These are phyloP conservation scores for Eremobia ochroleuca DNA, from an alignment of 2,888 invertebrate genomes.

Conservation along the genomic window DNA sequence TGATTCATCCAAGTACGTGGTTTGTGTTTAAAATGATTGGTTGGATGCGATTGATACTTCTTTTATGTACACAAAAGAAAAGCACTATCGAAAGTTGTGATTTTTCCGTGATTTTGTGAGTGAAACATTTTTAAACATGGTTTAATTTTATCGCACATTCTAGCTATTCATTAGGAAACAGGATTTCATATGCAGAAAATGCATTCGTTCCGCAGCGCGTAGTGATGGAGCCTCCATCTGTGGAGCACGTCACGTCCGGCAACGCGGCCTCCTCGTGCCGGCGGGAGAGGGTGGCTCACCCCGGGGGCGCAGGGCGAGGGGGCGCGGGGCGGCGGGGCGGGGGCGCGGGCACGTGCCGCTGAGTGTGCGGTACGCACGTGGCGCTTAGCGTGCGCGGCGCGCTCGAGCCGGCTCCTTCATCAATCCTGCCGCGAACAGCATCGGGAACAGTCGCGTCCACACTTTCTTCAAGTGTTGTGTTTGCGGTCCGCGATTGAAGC, in stretches of 20 bases:
- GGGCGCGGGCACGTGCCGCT: conserved; percentile 70
- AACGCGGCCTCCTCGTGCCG: neutral
- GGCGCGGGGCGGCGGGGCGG: conserved; percentile 52
- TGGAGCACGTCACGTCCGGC: conserved; percentile 3
- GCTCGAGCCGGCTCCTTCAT: conserved; percentile 77
- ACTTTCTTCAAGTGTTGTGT: conserved; percentile 62
- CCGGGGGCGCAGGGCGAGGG: conserved; percentile 37
- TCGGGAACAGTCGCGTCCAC: conserved; percentile 83
- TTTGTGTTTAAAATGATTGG: neutral
- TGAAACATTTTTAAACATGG: neutral
- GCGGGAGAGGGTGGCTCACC: conserved; percentile 39
- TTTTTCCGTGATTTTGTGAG: neutral
- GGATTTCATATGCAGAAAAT: conserved; percentile 9
- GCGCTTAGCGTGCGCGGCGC: conserved; percentile 78
- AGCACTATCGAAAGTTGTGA: neutral
- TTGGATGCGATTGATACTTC: neutral
- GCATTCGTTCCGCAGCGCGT: conserved; percentile 8
- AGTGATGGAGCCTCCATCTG: conserved; percentile 12
- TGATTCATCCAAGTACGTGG: conserved; percentile 3
- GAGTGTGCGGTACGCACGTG: conserved; percentile 83
- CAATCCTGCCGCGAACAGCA: conserved; percentile 86
- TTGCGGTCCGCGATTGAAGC: conserved; percentile 51
- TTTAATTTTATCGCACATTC: neutral
- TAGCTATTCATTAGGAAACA: conserved; percentile 3
- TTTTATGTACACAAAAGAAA: neutral